These are phyloP conservation scores for Drosophila pseudoananassae DNA, from an alignment of 1,140 invertebrate species.

Conservation along the genomic window DNA sequence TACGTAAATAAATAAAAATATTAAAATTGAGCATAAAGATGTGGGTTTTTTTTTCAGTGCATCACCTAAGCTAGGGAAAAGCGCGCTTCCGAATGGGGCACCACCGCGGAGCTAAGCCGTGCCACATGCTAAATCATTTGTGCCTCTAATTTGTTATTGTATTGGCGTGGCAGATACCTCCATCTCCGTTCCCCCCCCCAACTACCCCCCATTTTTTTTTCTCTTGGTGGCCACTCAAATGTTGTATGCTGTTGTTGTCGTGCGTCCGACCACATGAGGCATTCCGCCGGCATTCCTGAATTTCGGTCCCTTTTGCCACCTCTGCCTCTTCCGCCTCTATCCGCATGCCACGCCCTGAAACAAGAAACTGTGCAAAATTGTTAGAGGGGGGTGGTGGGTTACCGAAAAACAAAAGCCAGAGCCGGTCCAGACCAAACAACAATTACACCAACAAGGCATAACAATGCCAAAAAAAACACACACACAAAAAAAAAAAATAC, in stretches of 20 bases:
- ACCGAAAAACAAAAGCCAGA: conserved; percentile 62
- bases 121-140: conserved; percentile 75
- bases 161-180: conserved; percentile 68
- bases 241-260: conserved; percentile 70
- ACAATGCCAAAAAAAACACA: conserved; percentile 17
- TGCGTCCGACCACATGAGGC: conserved; percentile 63
- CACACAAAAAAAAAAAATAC: conserved; percentile 7
- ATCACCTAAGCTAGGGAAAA: too few relatives aligned
- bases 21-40: too few relatives aligned
- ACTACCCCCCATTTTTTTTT: not conserved
- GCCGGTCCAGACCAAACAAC: conserved; percentile 35
- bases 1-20: too few relatives aligned
- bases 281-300: conserved; percentile 22
- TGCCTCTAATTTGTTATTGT: conserved; percentile 81
- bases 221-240: conserved; percentile 54
- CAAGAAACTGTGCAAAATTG: conserved; percentile 73
- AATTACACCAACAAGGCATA: conserved; percentile 25
- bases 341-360: conserved; percentile 39
- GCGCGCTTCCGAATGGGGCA: not conserved
- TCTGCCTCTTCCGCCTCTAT: conserved; percentile 20
- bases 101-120: conserved; percentile 65
- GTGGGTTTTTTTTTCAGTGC: too few relatives aligned
- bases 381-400: conserved; percentile 25
- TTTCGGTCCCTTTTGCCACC: not conserved
- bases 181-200: not conserved